Evolutionary conservation across 2,113 vertebrate species (phyloP).

Genomic region (Nanorana parkeri): DNA sequence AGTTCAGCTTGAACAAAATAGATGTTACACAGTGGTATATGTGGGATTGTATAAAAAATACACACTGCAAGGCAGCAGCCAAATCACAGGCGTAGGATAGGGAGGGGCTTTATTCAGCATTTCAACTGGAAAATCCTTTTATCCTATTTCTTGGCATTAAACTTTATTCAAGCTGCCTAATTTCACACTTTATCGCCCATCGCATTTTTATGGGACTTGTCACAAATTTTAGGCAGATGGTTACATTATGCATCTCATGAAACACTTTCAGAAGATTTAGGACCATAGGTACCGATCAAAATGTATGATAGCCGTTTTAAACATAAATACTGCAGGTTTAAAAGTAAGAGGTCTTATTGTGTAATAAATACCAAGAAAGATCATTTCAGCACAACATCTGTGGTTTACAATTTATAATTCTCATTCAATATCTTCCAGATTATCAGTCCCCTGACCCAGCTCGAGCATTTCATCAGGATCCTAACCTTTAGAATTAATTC

Average conservation of each 20-base stretch:
- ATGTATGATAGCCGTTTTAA: background rate
- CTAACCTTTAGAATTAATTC: constrained; percentile 45
- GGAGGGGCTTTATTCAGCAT: too few relatives aligned
- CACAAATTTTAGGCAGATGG: background rate
- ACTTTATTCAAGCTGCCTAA: background rate
- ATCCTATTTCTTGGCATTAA: background rate
- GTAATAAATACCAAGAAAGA: constrained; percentile 7
- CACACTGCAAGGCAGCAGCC: too few relatives aligned
- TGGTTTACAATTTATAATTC: constrained; percentile 29
- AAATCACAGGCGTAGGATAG: too few relatives aligned
- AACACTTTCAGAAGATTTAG: background rate
- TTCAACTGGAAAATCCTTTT: too few relatives aligned
- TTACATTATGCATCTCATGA: background rate
- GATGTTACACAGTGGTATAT: too few relatives aligned
- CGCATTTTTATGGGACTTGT: background rate
- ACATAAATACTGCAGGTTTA: constrained; percentile 2
- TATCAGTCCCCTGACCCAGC: constrained; percentile 1
- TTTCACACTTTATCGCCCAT: background rate
- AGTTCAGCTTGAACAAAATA: too few relatives aligned
- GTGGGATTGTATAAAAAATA: too few relatives aligned
- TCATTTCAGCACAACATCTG: constrained; percentile 22
- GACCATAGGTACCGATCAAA: background rate
- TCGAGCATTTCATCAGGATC: constrained; percentile 2
- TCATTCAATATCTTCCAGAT: background rate
- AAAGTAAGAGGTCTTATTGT: constrained; percentile 4